Evolutionary conservation across 2,797 vertebrate species (phyloP), one percentile per base, ranked within the genome.

Genomic region (Moxostoma hubbsi): DNA sequence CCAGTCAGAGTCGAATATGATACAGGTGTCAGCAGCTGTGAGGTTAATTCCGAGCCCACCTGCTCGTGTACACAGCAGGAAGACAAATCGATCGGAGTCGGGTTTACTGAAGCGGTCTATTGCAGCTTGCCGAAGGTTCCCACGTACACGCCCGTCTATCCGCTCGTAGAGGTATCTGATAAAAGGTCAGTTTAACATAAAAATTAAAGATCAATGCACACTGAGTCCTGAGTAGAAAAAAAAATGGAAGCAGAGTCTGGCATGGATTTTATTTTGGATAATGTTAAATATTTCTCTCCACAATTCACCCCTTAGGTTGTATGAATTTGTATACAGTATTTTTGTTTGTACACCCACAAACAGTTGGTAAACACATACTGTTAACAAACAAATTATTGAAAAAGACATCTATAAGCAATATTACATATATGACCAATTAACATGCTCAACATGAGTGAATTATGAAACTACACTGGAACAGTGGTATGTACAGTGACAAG

Each of bases 1-100:
- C 98, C 98, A 99, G 90, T 99, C 98, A 46, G 97, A 98, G 93
- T 99, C 98, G 88, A 99, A 99, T 89, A 99, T 99, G 84, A 99
- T 99, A 85, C 97, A 99, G 0, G 98, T 99, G 83, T 99, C 98
- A 63, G 98, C 98, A 72, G 98, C 98, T 47, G 98, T 99, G 82
- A 99, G 90, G 89, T 99, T 99, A 90, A 99, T 99, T 83, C 97
- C 98, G 82, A 99, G 89, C 12, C 98, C 98, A 57, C 98, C 98
- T 36, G 98, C 98, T 89, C 98, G 93, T 64, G 98, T 99, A 82
- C 98, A 99, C 62, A 99, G 92, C n/a, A 99, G 96, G 90, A 99
- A 99, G 87, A 99, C 97, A 59, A 99, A 99, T 83, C 97, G 96
- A 83, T 99, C 98, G 0, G 97, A 99, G 87, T 99, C 98, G 0